Evolutionary conservation across 2,888 invertebrate species (phyloP).

Genomic region (Pollenia amentaria): DNA sequence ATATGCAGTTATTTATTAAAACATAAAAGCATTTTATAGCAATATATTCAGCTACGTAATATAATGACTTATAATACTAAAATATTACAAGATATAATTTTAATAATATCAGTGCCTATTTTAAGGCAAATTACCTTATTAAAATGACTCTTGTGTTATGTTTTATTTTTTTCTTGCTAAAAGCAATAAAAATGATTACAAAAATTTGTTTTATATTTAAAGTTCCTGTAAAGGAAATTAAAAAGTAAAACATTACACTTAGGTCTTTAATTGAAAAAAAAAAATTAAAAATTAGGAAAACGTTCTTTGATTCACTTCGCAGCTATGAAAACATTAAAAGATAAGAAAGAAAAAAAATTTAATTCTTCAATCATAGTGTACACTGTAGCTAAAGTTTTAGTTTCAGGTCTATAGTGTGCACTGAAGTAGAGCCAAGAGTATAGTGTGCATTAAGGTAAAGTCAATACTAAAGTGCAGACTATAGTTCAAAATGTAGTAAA

Average conservation of each 20-base stretch:
- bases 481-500: too few species aligned
- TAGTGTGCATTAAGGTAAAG: too few species aligned
- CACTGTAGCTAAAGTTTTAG: too few species aligned
- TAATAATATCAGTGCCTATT: slow-evolving; percentile 26
- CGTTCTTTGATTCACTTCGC: too few species aligned
- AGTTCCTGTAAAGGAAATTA: background rate
- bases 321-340: too few species aligned
- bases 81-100: background rate
- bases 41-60: background rate
- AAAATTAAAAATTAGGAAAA: too few species aligned
- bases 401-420: too few species aligned
- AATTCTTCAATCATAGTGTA: too few species aligned
- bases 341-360: too few species aligned
- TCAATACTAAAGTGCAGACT: too few species aligned
- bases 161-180: background rate
- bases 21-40: background rate
- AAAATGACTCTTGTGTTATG: background rate
- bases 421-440: too few species aligned
- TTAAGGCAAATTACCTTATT: background rate
- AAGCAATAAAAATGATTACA: slow-evolving; percentile 1
- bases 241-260: background rate
- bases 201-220: slow-evolving; percentile 6
- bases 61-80: background rate
- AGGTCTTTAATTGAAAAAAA: background rate
- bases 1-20: background rate